These are phyloP conservation scores for Aphidius colemani DNA, from an alignment of 2,888 invertebrate species.

Conservation along the genomic window DNA sequence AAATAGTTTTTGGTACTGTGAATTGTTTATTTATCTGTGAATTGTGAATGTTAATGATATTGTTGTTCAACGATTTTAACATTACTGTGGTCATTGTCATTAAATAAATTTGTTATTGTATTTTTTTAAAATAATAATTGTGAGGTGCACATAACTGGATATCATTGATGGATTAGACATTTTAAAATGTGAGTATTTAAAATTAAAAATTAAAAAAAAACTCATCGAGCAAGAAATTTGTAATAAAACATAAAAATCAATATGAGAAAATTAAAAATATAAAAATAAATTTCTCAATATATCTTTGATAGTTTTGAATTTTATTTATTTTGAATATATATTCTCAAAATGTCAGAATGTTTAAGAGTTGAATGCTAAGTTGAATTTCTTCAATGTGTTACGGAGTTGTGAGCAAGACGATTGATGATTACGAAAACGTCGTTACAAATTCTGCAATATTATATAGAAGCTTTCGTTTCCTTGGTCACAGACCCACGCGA, in stretches of 20 bases:
- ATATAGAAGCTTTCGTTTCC: slow-evolving; percentile 28
- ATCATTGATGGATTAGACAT: slow-evolving; percentile 29
- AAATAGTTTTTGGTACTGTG: not conserved
- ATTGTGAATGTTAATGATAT: slow-evolving; percentile 18
- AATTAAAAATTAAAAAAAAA: not conserved
- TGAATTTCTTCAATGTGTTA: not conserved
- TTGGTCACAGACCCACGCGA: slow-evolving; percentile 29
- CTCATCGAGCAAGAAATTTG: too few relatives aligned
- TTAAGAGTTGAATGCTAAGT: not conserved
- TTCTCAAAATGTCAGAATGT: not conserved
- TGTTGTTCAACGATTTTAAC: not conserved
- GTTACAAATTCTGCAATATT: slow-evolving; percentile 36
- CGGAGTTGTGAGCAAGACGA: slow-evolving; percentile 12
- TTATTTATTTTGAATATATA: slow-evolving; percentile 4
- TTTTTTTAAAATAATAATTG: not conserved
- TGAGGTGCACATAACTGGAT: slow-evolving; percentile 26
- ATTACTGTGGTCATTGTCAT: too few relatives aligned
- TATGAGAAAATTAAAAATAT: not conserved
- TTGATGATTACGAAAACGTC: slow-evolving; percentile 27
- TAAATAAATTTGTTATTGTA: not conserved
- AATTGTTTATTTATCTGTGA: slow-evolving; percentile 13
- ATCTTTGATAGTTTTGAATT: not conserved
- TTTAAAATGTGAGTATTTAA: slow-evolving; percentile 18
- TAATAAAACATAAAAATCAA: not conserved
- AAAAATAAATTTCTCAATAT: slow-evolving; percentile 3